phyloP scores from a whole-genome alignment of 1,140 invertebrate genomes.

The Heliothis subflexa region DNA sequence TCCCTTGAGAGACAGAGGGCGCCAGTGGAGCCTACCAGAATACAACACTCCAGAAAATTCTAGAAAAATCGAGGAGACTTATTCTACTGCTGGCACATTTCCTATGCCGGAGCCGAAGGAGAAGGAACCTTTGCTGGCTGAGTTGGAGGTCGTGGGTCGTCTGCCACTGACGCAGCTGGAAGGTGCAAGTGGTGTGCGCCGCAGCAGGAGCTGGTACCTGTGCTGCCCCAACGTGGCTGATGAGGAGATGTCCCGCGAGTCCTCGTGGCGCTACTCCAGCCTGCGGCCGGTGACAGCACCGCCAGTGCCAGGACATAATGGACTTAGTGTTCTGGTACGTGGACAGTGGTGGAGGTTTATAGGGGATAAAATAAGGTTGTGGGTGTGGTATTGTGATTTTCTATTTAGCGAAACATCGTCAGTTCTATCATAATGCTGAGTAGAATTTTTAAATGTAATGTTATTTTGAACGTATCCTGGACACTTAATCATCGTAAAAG shows the following conservation, averaged over 20 bases:
- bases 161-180: constrained; percentile 72
- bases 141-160: constrained; percentile 76
- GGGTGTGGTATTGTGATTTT: background rate
- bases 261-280: constrained; percentile 79
- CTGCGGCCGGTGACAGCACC: constrained; percentile 74
- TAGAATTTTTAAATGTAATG: too few species aligned
- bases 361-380: too few species aligned
- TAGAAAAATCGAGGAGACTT: constrained; percentile 74
- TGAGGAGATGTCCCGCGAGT: constrained; percentile 78
- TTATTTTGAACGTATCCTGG: too few species aligned
- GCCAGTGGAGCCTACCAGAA: constrained; percentile 66
- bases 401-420: too few species aligned
- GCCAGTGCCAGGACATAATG: constrained; percentile 68
- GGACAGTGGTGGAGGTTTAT: background rate
- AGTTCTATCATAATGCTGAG: too few species aligned
- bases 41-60: constrained; percentile 67
- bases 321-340: constrained; percentile 60
- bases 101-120: constrained; percentile 83
- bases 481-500: too few species aligned
- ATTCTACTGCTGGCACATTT: constrained; percentile 83
- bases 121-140: constrained; percentile 78
- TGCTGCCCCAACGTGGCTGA: constrained; percentile 82
- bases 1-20: constrained; percentile 67
- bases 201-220: constrained; percentile 82
- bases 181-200: constrained; percentile 63